Percentiles rank a stretch among this genome's conserved stretches.
These are phyloP conservation scores for Solenodon paradoxus DNA, from an alignment of 2,113 vertebrate species.

Conservation along the genomic window DNA sequence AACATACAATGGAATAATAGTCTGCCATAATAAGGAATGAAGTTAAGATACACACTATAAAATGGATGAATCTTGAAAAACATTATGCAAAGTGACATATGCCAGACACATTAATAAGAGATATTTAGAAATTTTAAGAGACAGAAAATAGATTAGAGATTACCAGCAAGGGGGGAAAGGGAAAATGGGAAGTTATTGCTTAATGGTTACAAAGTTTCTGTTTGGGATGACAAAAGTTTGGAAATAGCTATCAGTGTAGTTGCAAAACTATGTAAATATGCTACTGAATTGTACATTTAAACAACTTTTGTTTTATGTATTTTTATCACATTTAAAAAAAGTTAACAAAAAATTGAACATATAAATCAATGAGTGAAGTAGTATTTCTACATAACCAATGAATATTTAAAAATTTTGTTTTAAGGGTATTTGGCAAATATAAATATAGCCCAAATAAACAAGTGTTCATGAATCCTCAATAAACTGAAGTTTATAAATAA, in stretches of 20 bases:
- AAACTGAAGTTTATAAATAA: neutral
- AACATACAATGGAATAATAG: neutral
- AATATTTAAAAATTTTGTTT: neutral
- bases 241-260: neutral
- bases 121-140: neutral
- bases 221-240: neutral
- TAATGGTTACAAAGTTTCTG: no score
- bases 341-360: neutral
- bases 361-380: neutral
- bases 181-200: no score
- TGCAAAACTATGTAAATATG: neutral
- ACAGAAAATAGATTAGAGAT: neutral
- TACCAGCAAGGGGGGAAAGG: neutral
- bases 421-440: neutral
- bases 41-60: no score
- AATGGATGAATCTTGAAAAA: neutral
- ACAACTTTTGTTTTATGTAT: neutral
- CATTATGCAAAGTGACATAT: constrained; percentile 2
- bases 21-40: neutral
- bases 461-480: neutral
- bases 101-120: neutral
- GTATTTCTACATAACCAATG: constrained; percentile 2
- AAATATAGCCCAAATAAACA: neutral
- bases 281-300: constrained; percentile 2
- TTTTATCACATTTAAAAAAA: neutral